Evolutionary conservation across 2,113 vertebrate species (phyloP).

Genomic region (Chaenogobius annularis): DNA sequence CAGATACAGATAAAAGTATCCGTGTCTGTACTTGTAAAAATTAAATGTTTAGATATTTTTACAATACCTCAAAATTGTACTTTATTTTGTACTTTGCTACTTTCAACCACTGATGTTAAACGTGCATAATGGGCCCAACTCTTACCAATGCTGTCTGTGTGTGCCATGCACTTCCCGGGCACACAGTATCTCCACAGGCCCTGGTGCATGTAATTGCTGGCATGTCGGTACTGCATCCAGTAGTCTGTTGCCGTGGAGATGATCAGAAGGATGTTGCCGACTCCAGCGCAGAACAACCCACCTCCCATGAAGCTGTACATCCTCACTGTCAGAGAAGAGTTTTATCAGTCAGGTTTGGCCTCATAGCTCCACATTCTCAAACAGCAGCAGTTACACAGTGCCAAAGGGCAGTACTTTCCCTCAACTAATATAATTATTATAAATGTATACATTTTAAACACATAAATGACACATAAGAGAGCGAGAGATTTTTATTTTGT

Average conservation of each 20-base stretch:
- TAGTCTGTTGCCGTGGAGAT: conserved; percentile 82
- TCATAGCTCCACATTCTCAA: background rate
- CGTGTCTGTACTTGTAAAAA: too few species aligned
- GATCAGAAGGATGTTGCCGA: conserved; percentile 80
- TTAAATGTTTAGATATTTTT: too few species aligned
- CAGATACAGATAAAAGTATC: too few species aligned
- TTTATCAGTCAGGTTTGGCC: background rate
- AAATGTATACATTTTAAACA: too few species aligned
- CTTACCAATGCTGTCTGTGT: conserved; percentile 82
- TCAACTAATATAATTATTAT: too few species aligned
- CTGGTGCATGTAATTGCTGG: conserved; percentile 80
- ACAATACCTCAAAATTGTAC: too few species aligned
- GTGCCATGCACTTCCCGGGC: conserved; percentile 79
- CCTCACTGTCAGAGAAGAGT: conserved; percentile 55
- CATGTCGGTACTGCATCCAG: conserved; percentile 82
- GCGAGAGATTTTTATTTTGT: too few species aligned
- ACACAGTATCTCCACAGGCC: conserved; percentile 82
- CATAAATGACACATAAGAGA: too few species aligned
- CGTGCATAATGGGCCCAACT: background rate
- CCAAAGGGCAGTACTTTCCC: too few species aligned
- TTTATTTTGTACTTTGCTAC: too few species aligned
- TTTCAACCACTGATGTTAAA: background rate
- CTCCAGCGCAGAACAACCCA: conserved; percentile 79
- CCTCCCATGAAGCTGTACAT: conserved; percentile 86
- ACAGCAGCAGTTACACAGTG: too few species aligned